A percentile compares a stretch with the other conserved stretches of the same genome.
Evolutionary conservation across 2,888 invertebrate species (phyloP).

Genomic region (Thumatha senex): DNA sequence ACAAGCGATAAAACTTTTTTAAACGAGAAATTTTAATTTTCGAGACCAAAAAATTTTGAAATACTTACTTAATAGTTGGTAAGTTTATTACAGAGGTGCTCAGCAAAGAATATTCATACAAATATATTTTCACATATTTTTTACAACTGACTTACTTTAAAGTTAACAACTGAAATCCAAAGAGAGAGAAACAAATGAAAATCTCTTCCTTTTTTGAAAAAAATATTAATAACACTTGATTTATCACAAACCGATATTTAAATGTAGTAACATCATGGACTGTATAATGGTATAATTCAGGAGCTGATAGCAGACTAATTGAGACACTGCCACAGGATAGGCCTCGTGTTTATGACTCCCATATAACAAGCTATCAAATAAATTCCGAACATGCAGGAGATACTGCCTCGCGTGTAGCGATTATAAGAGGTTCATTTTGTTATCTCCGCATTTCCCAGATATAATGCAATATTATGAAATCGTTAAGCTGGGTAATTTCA

Average conservation of each 20-base stretch:
- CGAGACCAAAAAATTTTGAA: too few species aligned
- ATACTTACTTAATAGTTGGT: too few species aligned
- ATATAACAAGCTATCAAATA: conserved; percentile 67
- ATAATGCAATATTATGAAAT: conserved; percentile 58
- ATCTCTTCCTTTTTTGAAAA: background rate
- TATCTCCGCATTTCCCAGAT: conserved; percentile 61
- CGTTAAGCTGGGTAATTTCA: conserved; percentile 33
- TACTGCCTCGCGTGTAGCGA: conserved; percentile 68
- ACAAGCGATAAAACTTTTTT: too few species aligned
- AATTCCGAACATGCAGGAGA: conserved; percentile 66
- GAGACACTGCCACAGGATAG: conserved; percentile 61
- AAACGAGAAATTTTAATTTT: too few species aligned
- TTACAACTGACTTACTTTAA: too few species aligned
- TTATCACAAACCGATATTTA: too few species aligned
- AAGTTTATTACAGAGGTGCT: too few species aligned
- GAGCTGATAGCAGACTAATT: conserved; percentile 58
- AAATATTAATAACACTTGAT: too few species aligned
- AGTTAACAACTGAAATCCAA: too few species aligned
- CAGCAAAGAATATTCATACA: too few species aligned
- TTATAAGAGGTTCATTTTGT: conserved; percentile 67
- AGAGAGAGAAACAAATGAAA: too few species aligned
- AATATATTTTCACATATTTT: too few species aligned
- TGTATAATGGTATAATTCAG: conserved; percentile 23
- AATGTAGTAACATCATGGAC: background rate
- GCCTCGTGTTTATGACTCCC: conserved; percentile 60